Conservation (phyloP, 2,888 invertebrate species). For the Apodemia duryi region DNA sequence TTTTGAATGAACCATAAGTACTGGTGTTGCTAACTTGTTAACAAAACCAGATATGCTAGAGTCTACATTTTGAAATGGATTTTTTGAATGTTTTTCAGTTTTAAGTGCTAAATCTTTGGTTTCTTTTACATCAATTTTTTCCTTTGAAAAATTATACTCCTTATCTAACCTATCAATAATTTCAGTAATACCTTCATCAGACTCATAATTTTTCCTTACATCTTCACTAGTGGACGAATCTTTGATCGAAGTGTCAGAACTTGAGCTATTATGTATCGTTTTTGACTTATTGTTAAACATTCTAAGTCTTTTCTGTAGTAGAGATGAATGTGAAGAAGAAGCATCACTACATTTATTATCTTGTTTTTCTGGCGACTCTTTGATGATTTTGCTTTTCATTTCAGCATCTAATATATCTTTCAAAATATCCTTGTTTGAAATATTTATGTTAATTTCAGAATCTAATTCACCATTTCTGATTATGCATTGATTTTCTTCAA, state of each 20-base stretch:
- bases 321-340: slow-evolving; percentile 25
- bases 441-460: slow-evolving; percentile 14
- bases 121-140: slow-evolving; percentile 22
- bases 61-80: slow-evolving; percentile 61
- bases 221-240: slow-evolving; percentile 34
- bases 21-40: slow-evolving; percentile 59
- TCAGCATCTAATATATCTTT: not conserved
- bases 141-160: slow-evolving; percentile 27
- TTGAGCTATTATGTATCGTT: slow-evolving; percentile 27
- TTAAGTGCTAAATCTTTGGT: slow-evolving; percentile 18
- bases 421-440: slow-evolving; percentile 11
- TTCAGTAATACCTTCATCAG: slow-evolving; percentile 40
- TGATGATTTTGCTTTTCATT: not conserved
- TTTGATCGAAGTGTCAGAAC: slow-evolving; percentile 38
- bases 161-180: slow-evolving; percentile 37
- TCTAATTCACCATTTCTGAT: slow-evolving; percentile 11
- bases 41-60: slow-evolving; percentile 57
- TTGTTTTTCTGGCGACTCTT: slow-evolving; percentile 4
- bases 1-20: slow-evolving; percentile 66
- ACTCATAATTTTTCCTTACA: slow-evolving; percentile 30
- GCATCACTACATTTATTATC: slow-evolving; percentile 13
- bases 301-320: slow-evolving; percentile 36
- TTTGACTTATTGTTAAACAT: slow-evolving; percentile 27
- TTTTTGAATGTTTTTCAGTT: slow-evolving; percentile 42
- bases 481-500: slow-evolving; percentile 8